Percentiles rank a stretch among this genome's conserved stretches.
These are phyloP conservation scores for Agrochola lota DNA, from an alignment of 2,888 invertebrate species.

Conservation along the genomic window DNA sequence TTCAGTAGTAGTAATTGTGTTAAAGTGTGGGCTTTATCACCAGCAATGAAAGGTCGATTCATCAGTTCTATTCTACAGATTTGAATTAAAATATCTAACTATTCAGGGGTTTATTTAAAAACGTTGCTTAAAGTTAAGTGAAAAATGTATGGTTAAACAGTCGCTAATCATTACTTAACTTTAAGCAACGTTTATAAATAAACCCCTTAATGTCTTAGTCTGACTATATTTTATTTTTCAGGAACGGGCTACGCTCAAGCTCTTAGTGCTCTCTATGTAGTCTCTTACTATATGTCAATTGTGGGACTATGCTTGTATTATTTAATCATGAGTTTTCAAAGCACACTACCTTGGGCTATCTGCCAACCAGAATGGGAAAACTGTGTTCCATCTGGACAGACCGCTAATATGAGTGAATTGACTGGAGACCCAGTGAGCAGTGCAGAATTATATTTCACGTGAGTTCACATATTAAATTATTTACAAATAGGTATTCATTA, in stretches of 20 bases:
- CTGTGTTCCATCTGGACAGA: slow-evolving; percentile 84
- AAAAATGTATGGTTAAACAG: no score
- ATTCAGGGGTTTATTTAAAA: no score
- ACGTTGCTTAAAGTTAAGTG: no score
- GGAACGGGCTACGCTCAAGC: slow-evolving; percentile 94
- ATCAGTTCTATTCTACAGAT: slow-evolving; percentile 14
- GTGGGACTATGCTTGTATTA: slow-evolving; percentile 94
- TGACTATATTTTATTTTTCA: slow-evolving; percentile 70
- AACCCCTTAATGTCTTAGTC: no score
- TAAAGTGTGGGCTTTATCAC: slow-evolving; percentile 92
- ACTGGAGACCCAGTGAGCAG: slow-evolving; percentile 83
- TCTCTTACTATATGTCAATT: slow-evolving; percentile 94
- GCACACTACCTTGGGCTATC: slow-evolving; percentile 93
- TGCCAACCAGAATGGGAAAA: slow-evolving; percentile 91
- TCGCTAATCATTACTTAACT: no score
- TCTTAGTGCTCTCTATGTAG: slow-evolving; percentile 91
- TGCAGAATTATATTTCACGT: slow-evolving; percentile 91
- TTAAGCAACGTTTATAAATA: no score
- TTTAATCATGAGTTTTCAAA: slow-evolving; percentile 92
- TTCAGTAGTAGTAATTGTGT: slow-evolving; percentile 95
- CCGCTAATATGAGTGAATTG: slow-evolving; percentile 68
- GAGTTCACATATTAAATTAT: slow-evolving; percentile 67
- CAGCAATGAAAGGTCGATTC: slow-evolving; percentile 93
- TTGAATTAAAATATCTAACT: neutral
- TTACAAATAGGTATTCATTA: neutral